Conservation (phyloP, 2,797 vertebrate genomes). For the Gila robusta region DNA sequence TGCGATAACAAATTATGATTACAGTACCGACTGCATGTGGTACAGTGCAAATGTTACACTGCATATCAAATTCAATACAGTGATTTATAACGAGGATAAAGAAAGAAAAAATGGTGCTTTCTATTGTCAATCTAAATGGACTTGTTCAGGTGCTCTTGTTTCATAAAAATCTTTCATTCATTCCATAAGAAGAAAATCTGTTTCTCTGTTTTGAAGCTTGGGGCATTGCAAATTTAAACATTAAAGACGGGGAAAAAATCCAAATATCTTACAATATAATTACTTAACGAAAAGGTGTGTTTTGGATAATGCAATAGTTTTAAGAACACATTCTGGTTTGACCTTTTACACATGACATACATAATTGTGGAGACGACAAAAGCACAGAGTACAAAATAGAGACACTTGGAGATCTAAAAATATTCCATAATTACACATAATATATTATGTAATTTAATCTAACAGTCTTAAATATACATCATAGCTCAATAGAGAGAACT, state of each 20-base stretch:
- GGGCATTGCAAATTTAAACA: neutral
- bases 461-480: slow-evolving; percentile 41
- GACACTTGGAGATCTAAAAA: slow-evolving; percentile 6
- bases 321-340: slow-evolving; percentile 21
- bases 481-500: neutral
- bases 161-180: neutral
- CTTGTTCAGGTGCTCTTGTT: slow-evolving; percentile 41
- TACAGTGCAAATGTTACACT: slow-evolving; percentile 8
- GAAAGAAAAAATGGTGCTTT: neutral
- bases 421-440: slow-evolving; percentile 21
- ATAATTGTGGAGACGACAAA: neutral
- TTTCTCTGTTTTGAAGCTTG: slow-evolving; percentile 6
- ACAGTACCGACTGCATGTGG: slow-evolving; percentile 34
- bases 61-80: neutral
- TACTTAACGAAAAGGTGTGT: neutral
- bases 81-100: neutral
- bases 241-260: neutral
- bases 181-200: neutral
- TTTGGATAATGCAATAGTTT: neutral
- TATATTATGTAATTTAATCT: neutral
- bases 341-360: slow-evolving; percentile 29
- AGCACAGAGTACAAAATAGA: slow-evolving; percentile 31
- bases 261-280: neutral
- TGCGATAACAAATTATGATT: slow-evolving; percentile 8
- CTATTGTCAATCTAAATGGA: neutral